Base-by-base conservation (phyloP, 1,140 invertebrate genomes). In the Anastrepha ludens region DNA sequence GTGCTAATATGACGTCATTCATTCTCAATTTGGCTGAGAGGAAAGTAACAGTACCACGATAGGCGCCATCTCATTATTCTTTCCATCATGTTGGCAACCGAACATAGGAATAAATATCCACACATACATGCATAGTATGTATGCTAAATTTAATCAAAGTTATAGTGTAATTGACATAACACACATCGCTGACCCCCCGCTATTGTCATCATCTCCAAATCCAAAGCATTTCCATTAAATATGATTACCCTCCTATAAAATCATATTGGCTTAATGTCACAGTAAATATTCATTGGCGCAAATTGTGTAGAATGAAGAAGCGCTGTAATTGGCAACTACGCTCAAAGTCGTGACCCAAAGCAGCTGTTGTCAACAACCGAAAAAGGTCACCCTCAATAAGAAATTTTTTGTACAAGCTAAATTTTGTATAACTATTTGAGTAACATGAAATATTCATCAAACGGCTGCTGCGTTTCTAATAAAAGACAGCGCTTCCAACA, bases 401-500 rank as follows among this genome's bases (percentile, higher is more conserved):
- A 17, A 41, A 44, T 41, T 74, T 44, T 74, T 44, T 55, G 11
- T 55, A 8, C 11, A 55, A 8, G 50, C 39, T 74, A 44, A 44
- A 44, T 13, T 74, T 47, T 47, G 47, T 41, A 74, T 41, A 74
- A 62, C 15, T 13, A 62, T 13, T 62, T 6, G 41, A 17, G 4
- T 74, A 5, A 44, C 41, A 74, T 74, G 41, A 74, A 74, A 74
- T 74, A 74, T 74, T 74, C 67, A 74, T 47, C 41, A 70, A 74
- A 41, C 8, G 11, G 13, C 67, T 62, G 41, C 41, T 44, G 67
- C 44, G 11, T 44, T 17, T 74, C 6, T 47, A 5, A 47, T 44
- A 44, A 6, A 8, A 55, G 50, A 55, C 29, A 29, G 29, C 29
- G 29, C 29, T 29, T 29, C 29, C 1, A 29, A 29, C 29, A 58